These are phyloP conservation scores for Budorcas taxicolor DNA, from an alignment of 2,113 vertebrate species.

Conservation along the genomic window DNA sequence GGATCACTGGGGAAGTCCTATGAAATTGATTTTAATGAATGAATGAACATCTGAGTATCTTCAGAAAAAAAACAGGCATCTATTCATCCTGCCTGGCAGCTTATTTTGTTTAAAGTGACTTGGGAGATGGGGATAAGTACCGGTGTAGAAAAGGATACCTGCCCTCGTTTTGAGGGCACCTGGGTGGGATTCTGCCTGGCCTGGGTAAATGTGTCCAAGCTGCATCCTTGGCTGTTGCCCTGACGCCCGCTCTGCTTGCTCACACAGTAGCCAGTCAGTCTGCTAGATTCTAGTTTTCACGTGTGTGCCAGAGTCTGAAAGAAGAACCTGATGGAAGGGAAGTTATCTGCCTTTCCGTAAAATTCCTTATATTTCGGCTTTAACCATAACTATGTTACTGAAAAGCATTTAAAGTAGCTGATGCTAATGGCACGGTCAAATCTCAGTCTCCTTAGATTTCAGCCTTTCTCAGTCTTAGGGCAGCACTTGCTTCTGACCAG, in stretches of 20 bases:
- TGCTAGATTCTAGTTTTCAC: not conserved
- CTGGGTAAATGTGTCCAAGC: accelerated
- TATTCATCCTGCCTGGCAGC: not conserved
- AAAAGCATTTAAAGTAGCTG: not conserved
- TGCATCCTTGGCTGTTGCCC: not conserved
- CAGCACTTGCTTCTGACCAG: not conserved
- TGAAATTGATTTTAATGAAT: not conserved
- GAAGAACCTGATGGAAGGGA: not conserved
- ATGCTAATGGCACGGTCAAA: not conserved
- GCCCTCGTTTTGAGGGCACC: not conserved
- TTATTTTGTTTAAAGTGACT: not conserved
- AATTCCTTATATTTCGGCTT: not conserved
- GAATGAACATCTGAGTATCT: not conserved
- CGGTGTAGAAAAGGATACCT: not conserved
- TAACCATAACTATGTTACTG: not conserved
- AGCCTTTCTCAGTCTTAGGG: not conserved
- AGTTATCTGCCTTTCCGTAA: not conserved
- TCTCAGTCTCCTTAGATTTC: not conserved
- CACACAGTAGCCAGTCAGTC: not conserved
- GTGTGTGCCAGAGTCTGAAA: not conserved
- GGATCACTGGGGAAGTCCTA: not conserved
- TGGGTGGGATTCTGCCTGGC: not conserved
- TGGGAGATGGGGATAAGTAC: not conserved
- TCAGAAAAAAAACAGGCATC: not conserved
- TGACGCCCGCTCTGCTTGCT: not conserved